Evolutionary conservation across 2,113 vertebrate species (phyloP).

Genomic region (Puntigrus tetrazona): DNA sequence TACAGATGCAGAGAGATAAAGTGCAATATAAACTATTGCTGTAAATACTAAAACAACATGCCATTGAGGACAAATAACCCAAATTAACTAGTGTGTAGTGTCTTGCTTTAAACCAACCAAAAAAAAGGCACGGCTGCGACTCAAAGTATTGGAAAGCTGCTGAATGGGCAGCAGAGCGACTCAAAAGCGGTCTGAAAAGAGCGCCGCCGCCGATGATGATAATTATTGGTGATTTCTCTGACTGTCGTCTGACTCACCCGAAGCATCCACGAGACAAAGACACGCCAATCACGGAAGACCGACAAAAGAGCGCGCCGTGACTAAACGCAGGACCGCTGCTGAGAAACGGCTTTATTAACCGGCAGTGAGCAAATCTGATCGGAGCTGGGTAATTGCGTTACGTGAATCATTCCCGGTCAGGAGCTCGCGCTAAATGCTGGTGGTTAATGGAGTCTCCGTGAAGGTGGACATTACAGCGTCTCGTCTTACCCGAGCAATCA

Average conservation of each 20-base stretch:
- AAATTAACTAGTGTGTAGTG: no score
- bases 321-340: not conserved
- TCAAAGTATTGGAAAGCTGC: not conserved
- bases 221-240: not conserved
- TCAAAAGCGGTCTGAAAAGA: not conserved
- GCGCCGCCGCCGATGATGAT: not conserved
- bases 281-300: not conserved
- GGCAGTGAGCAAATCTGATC: not conserved
- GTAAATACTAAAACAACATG: no score
- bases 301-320: not conserved
- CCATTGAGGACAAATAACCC: no score
- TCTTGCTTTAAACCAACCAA: not conserved
- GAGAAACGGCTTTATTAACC: not conserved
- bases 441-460: not conserved
- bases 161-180: not conserved
- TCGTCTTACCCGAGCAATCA: conserved; percentile 9
- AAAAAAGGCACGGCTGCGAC: not conserved
- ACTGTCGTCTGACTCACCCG: not conserved
- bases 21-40: no score
- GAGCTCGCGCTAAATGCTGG: not conserved
- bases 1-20: no score
- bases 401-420: not conserved
- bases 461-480: not conserved
- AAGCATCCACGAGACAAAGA: conserved; percentile 1
- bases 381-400: not conserved